Evolutionary conservation across 1,140 invertebrate species (phyloP).

Genomic region (Maniola jurtina): DNA sequence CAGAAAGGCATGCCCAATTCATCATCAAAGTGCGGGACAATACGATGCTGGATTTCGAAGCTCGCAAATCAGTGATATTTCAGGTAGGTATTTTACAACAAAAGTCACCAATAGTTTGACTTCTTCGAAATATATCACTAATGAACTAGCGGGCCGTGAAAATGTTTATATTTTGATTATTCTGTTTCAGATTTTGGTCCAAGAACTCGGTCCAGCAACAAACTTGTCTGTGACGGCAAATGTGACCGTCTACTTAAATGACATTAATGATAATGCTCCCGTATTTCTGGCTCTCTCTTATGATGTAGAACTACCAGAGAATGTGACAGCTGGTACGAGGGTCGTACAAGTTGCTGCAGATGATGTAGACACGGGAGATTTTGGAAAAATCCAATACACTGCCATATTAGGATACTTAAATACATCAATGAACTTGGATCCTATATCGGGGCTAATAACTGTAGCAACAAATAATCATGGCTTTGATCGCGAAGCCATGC

Average conservation of each 20-base stretch:
- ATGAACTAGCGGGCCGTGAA: no score
- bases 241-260: conserved; percentile 89
- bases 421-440: conserved; percentile 87
- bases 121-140: no score
- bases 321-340: conserved; percentile 86
- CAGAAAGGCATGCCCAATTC: conserved; percentile 88
- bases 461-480: conserved; percentile 85
- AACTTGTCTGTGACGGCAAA: conserved; percentile 86
- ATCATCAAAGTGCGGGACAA: conserved; percentile 91
- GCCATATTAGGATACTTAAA: conserved; percentile 86
- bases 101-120: no score
- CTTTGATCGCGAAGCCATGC: conserved; percentile 90
- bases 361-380: conserved; percentile 86
- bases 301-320: conserved; percentile 87
- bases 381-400: conserved; percentile 87
- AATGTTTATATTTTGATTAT: background rate
- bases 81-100: conserved; percentile 70
- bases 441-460: conserved; percentile 88
- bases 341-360: conserved; percentile 87
- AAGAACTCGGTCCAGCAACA: conserved; percentile 86
- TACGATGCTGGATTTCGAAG: conserved; percentile 90
- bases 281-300: conserved; percentile 87
- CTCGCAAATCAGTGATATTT: conserved; percentile 84
- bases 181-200: conserved; percentile 85
- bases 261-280: conserved; percentile 94